These are phyloP conservation scores for Paradisaea rubra DNA, from an alignment of 2,113 vertebrate species.

Conservation along the genomic window DNA sequence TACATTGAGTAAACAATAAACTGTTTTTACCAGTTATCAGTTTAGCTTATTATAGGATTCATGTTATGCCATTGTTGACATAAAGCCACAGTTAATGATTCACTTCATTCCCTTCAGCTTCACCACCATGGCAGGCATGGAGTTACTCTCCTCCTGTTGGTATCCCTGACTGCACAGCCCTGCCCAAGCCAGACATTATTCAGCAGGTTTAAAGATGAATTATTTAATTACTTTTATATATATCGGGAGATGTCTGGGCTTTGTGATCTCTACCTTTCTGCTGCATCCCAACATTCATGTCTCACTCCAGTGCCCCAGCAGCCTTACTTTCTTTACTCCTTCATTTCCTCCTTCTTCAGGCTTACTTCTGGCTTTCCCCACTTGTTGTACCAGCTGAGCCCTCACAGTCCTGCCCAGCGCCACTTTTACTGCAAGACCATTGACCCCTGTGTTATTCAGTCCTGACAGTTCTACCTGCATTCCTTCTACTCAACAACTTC, in stretches of 20 bases:
- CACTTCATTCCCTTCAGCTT: background rate
- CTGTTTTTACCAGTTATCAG: background rate
- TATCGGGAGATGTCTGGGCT: accelerated
- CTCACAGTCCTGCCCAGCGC: background rate
- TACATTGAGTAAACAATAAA: background rate
- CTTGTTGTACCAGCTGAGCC: background rate
- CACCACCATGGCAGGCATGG: background rate
- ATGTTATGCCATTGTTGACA: background rate
- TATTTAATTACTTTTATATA: background rate
- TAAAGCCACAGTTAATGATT: background rate
- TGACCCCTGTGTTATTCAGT: background rate
- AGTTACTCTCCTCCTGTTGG: background rate
- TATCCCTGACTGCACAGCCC: background rate
- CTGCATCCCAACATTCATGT: accelerated
- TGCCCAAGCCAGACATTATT: background rate
- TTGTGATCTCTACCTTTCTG: background rate
- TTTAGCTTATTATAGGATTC: background rate
- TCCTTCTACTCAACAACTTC: background rate
- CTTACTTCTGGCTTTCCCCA: background rate
- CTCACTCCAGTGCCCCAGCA: background rate
- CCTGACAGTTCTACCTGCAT: background rate
- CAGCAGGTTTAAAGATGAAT: background rate
- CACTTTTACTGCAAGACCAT: background rate
- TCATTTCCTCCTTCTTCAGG: background rate
- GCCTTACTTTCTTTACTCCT: background rate